Percentiles rank a stretch among this genome's conserved stretches.
These are phyloP conservation scores for Pristiophorus japonicus DNA, from an alignment of 2,113 vertebrate species.

Conservation along the genomic window DNA sequence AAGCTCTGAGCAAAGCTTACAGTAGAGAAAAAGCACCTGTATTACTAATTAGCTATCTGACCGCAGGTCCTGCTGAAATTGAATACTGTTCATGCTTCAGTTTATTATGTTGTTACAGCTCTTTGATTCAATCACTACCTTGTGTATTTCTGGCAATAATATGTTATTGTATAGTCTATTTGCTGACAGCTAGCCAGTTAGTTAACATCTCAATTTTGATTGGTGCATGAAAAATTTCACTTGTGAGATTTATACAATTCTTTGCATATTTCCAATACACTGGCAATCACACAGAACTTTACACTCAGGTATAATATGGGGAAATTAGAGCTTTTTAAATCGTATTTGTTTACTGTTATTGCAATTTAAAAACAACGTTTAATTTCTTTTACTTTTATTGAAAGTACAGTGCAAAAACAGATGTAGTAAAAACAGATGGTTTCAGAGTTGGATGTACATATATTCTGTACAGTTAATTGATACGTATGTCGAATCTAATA, in stretches of 20 bases:
- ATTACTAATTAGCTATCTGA: neutral
- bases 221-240: neutral
- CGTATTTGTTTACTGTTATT: neutral
- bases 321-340: neutral
- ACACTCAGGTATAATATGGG: neutral
- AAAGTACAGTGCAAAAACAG: neutral
- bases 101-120: neutral
- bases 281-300: neutral
- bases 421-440: neutral
- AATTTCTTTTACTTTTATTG: neutral
- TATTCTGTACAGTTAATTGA: neutral
- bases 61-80: too few species aligned
- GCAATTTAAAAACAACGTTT: neutral
- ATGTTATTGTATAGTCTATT: neutral
- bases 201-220: neutral
- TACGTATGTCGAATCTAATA: neutral
- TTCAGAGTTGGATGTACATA: neutral
- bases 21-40: neutral
- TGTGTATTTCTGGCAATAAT: neutral
- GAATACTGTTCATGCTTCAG: neutral
- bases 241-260: neutral
- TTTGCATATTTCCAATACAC: too few species aligned
- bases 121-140: neutral
- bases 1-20: neutral
- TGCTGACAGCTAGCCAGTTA: neutral